Evolutionary conservation across 2,888 invertebrate species (phyloP), one percentile per base, ranked within the genome.

Genomic region (Cryptophagus acutangulus): DNA sequence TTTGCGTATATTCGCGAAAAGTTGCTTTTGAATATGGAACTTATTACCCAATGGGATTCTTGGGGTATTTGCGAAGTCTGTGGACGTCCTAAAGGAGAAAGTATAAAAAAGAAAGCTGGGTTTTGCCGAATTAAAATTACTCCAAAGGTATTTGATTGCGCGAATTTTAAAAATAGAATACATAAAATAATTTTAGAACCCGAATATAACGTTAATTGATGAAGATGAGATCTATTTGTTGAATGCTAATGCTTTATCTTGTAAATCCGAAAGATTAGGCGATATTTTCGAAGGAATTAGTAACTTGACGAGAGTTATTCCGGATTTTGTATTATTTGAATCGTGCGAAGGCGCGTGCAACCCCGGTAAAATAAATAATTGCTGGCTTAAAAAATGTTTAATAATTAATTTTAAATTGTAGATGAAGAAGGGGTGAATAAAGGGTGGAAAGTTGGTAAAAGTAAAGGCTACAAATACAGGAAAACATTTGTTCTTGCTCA

Each of bases 21-120:
- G 24, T 55, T 66, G 36, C 69, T 70, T 38, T 49, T 74, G 25
- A 61, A 57, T 36, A 61, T 77, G 38, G 72, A 74, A 58, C 46
- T 77, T 18, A 53, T 69, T 14, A 74, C 74, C 2, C 68, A 72
- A 51, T 78, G 76, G 77, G 70, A 68, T 38, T 54, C 66, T 2
- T 78, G 77, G 76, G 61, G 75, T 2, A 56, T 65, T n/a, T 79
- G 79, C 53, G 70, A 74, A 50, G 62, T 69, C 13, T 74, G 75
- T 48, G 64, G 67, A 6, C 52, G 65, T 33, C 61, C 67, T 5
- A 61, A 61, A 45, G 63, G 64, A 15, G 55, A 65, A 30, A 74
- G 75, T 24, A 47, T 66, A 26, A 63, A 58, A 53, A 67, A 66
- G 30, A 70, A 72, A 46, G 61, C 58, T 37, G 78, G 75, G 9